Evolutionary conservation across 2,888 invertebrate species (phyloP), one percentile per base, ranked within the genome.

Genomic region (Pseudococcus viburni): DNA sequence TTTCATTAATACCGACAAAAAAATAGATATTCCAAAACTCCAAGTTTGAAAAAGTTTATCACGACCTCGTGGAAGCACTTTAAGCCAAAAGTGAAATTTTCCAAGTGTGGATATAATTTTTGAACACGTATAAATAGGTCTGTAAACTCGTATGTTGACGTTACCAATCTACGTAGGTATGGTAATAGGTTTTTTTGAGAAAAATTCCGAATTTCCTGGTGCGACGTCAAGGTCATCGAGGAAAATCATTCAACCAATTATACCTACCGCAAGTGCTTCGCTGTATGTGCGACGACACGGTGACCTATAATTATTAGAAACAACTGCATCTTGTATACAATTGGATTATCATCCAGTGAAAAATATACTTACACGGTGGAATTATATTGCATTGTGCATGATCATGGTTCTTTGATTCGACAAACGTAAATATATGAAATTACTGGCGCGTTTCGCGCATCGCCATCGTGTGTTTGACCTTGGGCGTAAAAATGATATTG

Each of bases 251-350:
- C 46, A 17, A 42, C 73, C 26, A 83, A 46, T 83, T 83, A 83
- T 73, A 15, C 55, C 26, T 22, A 80, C 80, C 80, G 33, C 80
- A 46, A 46, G 80, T 46, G 17, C 42, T 46, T 46, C 80, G 42
- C 46, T 11, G 73, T 33, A 51, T 15, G 15, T 2, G 15, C 17
- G 17, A 26, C 46, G 46, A 46, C 80, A 83, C 11, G 80, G 46
- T 83, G 80, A 83, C 80, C 80, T 83, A 83, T 83, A 83, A 83
- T 73, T 73, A 73, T 11, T 42, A 42, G 15, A 73, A 73, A 33
- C 17, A 73, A 33, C 73, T 73, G 73, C 73, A 73, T 73, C 17
- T 15, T 33, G 11, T 55, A 59, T 15, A 17, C 17, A 33, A 73
- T 17, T 33, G 33, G 73, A 73, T 73, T 33, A 33, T 12, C 33